Evolutionary conservation across 1,140 invertebrate species (phyloP), one percentile per base, ranked within the genome.

Genomic region (Elysia chlorotica): DNA sequence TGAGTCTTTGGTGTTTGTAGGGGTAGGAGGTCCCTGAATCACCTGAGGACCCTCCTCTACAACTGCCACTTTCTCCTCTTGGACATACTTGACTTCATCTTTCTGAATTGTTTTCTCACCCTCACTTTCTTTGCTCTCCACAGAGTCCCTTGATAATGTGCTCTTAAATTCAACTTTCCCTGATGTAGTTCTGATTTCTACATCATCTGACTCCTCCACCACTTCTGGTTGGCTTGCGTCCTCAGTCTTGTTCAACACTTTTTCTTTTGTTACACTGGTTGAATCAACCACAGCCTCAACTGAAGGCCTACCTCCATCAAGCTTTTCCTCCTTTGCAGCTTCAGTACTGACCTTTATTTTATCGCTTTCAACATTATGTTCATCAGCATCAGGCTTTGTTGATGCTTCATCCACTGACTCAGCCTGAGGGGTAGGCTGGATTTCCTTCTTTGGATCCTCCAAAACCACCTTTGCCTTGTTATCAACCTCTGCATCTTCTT

Each of bases 101-200:
- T 48, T 33, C 23, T 68, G 21, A 0, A 28, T 19, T 54, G 25
- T 56, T 57, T 37, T 56, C 66, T 57, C 37, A 5, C 71, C 74
- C 41, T 68, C 69, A 19, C 68, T 69, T 36, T 71, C 59, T 36
- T 17, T 38, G 17, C 71, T 68, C 3, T 74, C 73, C 0, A 71
- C 68, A 38, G 74, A 65, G 14, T 65, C 65, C 36, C 70, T 35
- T n/a, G 38, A 69, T 56, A 37, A 35, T 33, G 28, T 28, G 3
- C 31, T 38, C 31, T 41, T 25, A 35, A 57, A n/a, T 36, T 35
- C 41, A 30, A 59, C 35, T 19, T 41, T 61, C 63, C 19, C 66
- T 57, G 65, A 54, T 53, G 21, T 6, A n/a, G 37, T 62, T 35
- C 67, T 54, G 48, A 57, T 59, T 21, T 68, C 33, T 31, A 41